phyloP scores from a whole-genome alignment of 2,888 invertebrate genomes.

The Caenorhabditis panamensis region DNA sequence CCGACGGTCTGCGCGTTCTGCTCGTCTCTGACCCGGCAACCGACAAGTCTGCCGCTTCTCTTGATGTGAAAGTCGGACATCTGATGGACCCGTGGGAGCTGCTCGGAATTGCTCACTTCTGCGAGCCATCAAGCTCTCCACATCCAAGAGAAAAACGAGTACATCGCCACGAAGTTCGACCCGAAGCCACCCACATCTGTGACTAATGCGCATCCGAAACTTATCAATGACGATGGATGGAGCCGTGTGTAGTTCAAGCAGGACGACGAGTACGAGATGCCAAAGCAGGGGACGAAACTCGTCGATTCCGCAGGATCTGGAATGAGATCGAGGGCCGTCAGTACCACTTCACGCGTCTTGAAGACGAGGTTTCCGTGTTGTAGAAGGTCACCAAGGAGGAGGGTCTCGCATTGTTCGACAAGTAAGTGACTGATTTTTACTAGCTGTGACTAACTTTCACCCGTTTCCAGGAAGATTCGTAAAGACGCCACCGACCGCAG shows the following conservation, averaged over 20 bases:
- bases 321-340: slow-evolving; percentile 90
- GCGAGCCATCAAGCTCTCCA: slow-evolving; percentile 83
- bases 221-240: slow-evolving; percentile 87
- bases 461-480: slow-evolving; percentile 56
- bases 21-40: slow-evolving; percentile 91
- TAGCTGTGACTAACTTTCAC: neutral
- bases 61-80: slow-evolving; percentile 91
- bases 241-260: slow-evolving; percentile 94
- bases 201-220: slow-evolving; percentile 63
- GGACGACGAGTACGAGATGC: slow-evolving; percentile 92
- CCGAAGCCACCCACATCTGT: slow-evolving; percentile 83
- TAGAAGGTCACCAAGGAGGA: slow-evolving; percentile 89
- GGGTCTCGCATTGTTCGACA: slow-evolving; percentile 83
- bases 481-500: slow-evolving; percentile 60
- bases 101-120: slow-evolving; percentile 96
- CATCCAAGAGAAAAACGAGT: slow-evolving; percentile 91
- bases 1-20: slow-evolving; percentile 91
- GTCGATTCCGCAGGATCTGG: slow-evolving; percentile 88
- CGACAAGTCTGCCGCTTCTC: slow-evolving; percentile 90
- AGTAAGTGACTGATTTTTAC: slow-evolving; percentile 12
- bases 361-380: slow-evolving; percentile 90
- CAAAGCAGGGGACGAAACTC: slow-evolving; percentile 86
- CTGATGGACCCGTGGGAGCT: slow-evolving; percentile 92
- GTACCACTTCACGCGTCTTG: slow-evolving; percentile 91
- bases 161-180: slow-evolving; percentile 90